Evolutionary conservation across 2,888 invertebrate species (phyloP), one percentile per base, ranked within the genome.

Genomic region (Cabera pusaria): DNA sequence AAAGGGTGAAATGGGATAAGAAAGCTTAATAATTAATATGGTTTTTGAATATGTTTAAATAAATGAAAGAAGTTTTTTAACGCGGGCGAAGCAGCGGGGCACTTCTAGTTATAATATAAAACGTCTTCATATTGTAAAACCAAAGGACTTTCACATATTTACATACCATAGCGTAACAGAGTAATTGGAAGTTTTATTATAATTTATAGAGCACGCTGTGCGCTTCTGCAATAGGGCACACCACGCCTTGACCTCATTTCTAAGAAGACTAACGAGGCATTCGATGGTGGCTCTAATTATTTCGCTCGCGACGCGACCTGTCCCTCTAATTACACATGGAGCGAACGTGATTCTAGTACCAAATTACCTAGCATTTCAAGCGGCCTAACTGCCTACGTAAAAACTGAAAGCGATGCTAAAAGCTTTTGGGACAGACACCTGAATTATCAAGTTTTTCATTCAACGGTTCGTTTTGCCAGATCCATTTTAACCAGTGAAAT

Each of bases 241-340:
- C 37, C 44, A 21, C 44, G 59, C 60, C 61, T 67, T 72, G 72
- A 69, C 68, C 72, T 59, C 64, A 59, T 72, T 74, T 49, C 44
- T 46, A 40, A 41, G 58, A 49, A 55, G 64, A 69, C 70, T 77
- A 75, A 75, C 67, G 72, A 75, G 67, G 59, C 62, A 65, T 73
- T 75, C 70, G 68, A 72, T 67, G 63, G 64, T 49, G 55, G 61
- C 62, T 64, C 64, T 72, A 69, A 72, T 74, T 70, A 71, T 68
- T 65, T 69, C 58, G 50, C 58, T 53, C 26, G 61, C 63, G 64
- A 64, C 26, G 61, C 62, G 64, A 64, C 66, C 66, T 66, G 74
- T 64, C 65, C 61, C 63, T 59, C 58, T 73, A 75, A 75, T 75
- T 69, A 71, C 66, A 63, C 58, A 63, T 63, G 59, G 63, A 52